A percentile compares a stretch with the other conserved stretches of the same genome.
These are phyloP conservation scores for Gorsachius goisagi DNA, from an alignment of 2,113 vertebrate genomes.

Conservation along the genomic window DNA sequence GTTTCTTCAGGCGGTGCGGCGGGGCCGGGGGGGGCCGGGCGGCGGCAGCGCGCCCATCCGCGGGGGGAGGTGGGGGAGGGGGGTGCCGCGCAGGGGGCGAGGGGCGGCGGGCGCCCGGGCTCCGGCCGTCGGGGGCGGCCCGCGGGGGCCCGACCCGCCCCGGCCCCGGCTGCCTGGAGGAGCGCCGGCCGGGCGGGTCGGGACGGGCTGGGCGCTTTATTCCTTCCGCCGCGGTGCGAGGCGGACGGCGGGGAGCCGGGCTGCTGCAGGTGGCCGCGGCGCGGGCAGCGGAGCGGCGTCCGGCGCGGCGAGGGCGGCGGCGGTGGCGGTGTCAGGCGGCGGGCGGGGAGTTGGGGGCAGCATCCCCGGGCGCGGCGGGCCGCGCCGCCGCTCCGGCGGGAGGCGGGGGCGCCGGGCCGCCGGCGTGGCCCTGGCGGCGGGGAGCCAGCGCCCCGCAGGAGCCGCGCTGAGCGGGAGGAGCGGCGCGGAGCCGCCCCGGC, in stretches of 20 bases:
- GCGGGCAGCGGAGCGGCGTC: not conserved
- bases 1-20: slow-evolving; percentile 28
- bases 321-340: not conserved
- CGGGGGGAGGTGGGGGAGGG: no score
- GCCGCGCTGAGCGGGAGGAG: not conserved
- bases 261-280: not conserved
- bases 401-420: not conserved
- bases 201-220: not conserved
- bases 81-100: not conserved
- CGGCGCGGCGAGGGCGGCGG: not conserved
- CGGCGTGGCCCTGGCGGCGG: not conserved
- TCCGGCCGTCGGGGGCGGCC: not conserved
- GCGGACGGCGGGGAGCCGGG: not conserved
- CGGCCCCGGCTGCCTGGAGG: not conserved
- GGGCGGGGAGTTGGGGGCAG: not conserved
- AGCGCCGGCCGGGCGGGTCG: not conserved
- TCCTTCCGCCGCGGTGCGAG: not conserved
- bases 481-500: not conserved
- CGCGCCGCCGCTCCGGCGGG: not conserved
- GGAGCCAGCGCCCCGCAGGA: not conserved
- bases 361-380: not conserved
- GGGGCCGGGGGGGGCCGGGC: not conserved
- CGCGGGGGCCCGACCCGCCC: not conserved
- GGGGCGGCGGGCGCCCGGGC: not conserved
- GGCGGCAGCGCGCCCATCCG: not conserved